These are phyloP conservation scores for Hoplodrina ambigua DNA, from an alignment of 2,888 invertebrate species.

Conservation along the genomic window DNA sequence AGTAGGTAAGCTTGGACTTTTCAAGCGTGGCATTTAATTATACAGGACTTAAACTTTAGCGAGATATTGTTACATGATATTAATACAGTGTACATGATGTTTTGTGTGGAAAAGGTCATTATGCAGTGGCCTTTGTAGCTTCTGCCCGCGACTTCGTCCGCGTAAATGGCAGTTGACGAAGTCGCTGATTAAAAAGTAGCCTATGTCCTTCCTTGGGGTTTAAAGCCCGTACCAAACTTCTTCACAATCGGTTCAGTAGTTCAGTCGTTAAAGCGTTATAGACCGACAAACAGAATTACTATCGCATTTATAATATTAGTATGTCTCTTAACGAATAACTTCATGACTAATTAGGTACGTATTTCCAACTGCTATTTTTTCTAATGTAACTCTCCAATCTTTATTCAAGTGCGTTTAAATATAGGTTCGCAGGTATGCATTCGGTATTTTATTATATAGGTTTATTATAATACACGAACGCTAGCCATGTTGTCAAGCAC, in stretches of 20 bases:
- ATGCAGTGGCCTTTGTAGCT: not conserved
- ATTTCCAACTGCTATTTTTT: too few species aligned
- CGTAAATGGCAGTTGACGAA: too few species aligned
- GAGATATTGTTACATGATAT: conserved; percentile 28
- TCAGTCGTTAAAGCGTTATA: too few species aligned
- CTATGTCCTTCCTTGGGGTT: too few species aligned
- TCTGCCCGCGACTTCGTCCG: too few species aligned
- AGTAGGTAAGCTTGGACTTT: conserved; percentile 36
- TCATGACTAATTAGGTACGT: too few species aligned
- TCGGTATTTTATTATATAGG: conserved; percentile 14
- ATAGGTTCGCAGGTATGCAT: not conserved
- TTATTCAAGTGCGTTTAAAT: not conserved
- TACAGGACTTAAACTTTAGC: conserved; percentile 30
- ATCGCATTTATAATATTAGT: too few species aligned
- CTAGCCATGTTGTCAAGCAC: conserved; percentile 4
- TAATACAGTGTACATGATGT: conserved; percentile 21
- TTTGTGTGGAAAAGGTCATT: conserved; percentile 4
- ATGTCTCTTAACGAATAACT: too few species aligned
- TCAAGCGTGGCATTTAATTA: conserved; percentile 47
- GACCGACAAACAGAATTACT: too few species aligned
- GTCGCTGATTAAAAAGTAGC: too few species aligned
- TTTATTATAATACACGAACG: conserved; percentile 3
- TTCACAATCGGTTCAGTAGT: too few species aligned
- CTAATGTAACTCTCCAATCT: not conserved
- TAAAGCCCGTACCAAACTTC: too few species aligned